These are phyloP conservation scores for Chironomus tentans DNA, from an alignment of 2,888 invertebrate species.

Conservation along the genomic window DNA sequence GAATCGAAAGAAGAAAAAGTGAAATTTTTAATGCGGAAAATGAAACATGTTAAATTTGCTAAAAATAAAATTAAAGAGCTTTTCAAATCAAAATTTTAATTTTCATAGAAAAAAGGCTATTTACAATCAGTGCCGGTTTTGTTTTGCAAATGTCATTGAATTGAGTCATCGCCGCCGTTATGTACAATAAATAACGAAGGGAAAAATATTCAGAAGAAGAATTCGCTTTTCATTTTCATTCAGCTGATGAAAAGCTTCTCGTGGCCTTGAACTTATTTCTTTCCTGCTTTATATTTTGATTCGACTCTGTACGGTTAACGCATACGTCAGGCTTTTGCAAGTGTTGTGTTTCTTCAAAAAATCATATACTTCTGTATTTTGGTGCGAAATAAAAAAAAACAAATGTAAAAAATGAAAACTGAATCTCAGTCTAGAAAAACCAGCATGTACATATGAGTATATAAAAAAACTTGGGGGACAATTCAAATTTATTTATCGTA, in stretches of 20 bases:
- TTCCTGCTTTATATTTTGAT: neutral
- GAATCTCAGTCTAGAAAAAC: too few species aligned
- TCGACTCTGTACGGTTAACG: neutral
- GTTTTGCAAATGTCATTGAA: neutral
- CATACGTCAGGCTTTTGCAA: neutral
- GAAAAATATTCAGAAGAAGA: neutral
- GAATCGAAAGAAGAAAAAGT: too few species aligned
- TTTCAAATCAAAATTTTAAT: neutral
- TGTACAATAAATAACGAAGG: neutral
- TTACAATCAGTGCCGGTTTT: neutral
- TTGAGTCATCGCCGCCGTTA: too few species aligned
- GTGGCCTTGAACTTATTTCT: slow-evolving; percentile 3
- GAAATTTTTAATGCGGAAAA: neutral
- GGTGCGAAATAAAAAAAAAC: too few species aligned
- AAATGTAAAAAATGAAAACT: neutral
- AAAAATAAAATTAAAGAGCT: neutral
- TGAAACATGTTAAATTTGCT: neutral
- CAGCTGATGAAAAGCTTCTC: slow-evolving; percentile 6
- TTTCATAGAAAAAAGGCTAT: neutral
- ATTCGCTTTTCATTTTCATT: neutral
- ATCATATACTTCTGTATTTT: too few species aligned
- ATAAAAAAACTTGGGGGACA: slow-evolving; percentile 4
- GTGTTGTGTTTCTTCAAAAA: too few species aligned
- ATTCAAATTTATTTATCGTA: slow-evolving; percentile 26
- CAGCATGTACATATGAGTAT: too few species aligned